Evolutionary conservation across 2,797 vertebrate genomes (phyloP), one percentile per base, ranked within the genome.

Genomic region (Cryptoblepharus egeriae): DNA sequence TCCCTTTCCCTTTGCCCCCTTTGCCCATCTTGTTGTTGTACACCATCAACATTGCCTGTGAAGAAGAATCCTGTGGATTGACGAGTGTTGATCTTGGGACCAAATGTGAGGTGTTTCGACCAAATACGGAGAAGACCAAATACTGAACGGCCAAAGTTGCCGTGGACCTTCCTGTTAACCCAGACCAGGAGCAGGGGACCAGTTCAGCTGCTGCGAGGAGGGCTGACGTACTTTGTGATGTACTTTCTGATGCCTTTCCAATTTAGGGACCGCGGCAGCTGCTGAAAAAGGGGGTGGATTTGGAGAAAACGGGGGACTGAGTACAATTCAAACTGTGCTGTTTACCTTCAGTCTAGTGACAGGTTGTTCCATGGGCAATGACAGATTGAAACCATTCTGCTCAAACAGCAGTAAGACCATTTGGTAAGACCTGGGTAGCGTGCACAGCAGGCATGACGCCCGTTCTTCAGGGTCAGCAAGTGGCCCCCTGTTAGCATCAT

Each of bases 21-120:
- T 11, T 13, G 8, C 7, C 79, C 87, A 84, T 81, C 85, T 82
- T 75, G 3, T 88, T 55, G 68, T 76, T 90, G 84, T 93, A 92
- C 91, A 87, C 81, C 87, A 76, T 90, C 90, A 87, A 75, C 85
- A 77, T 88, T 90, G 85, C 92, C 88, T 77, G 90, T 89, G 86
- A 88, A 92, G 61, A 69, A 87, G 82, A 79, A 90, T 78, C 70
- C 42, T 88, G 84, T 77, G 67, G 88, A 87, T 80, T 55, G 1
- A 79, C 49, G 83, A 89, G 74, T 83, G 86, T 86, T 89, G 13
- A 70, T 73, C 70, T 78, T 1, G 3, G 77, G 82, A 89, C 84
- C 85, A 57, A 74, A 57, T 37, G 35, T 81, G 79, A 83, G 26
- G 82, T 52, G 70, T 60, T 89, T 72, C 90, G 91, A 93, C 93